Conservation (phyloP, 2,113 vertebrate genomes). For the Cololabis saira region DNA sequence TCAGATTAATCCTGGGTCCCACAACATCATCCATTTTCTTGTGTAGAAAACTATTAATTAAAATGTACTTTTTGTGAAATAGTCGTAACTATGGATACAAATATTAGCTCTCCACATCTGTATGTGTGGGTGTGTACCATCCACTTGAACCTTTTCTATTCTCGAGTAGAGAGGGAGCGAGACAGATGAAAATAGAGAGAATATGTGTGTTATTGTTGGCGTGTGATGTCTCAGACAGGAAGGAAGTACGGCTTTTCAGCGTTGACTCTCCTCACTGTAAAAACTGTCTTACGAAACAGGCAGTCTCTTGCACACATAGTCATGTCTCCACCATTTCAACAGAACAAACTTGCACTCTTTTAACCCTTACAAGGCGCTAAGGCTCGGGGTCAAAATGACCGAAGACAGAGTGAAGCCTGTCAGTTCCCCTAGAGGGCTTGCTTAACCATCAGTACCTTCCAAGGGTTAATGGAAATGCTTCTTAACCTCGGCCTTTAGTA, state of each 20-base stretch:
- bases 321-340: neutral
- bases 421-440: no score
- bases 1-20: no score
- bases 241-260: conserved; percentile 65
- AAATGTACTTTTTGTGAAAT: conserved; percentile 9
- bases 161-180: conserved; percentile 1
- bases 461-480: no score
- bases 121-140: conserved; percentile 17
- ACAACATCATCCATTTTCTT: neutral
- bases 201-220: conserved; percentile 61
- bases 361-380: no score
- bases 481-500: no score
- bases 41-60: neutral
- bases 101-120: neutral
- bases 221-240: conserved; percentile 63
- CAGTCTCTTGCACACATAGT: neutral
- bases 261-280: conserved; percentile 50
- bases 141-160: conserved; percentile 8
- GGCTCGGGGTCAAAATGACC: no score
- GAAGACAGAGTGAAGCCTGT: no score
- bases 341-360: no score
- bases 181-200: conserved; percentile 27
- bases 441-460: no score
- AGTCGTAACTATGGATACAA: neutral
- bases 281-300: conserved; percentile 27